These are phyloP conservation scores for Ichneumoninae sp. DNA, from an alignment of 2,888 invertebrate species.

Conservation along the genomic window DNA sequence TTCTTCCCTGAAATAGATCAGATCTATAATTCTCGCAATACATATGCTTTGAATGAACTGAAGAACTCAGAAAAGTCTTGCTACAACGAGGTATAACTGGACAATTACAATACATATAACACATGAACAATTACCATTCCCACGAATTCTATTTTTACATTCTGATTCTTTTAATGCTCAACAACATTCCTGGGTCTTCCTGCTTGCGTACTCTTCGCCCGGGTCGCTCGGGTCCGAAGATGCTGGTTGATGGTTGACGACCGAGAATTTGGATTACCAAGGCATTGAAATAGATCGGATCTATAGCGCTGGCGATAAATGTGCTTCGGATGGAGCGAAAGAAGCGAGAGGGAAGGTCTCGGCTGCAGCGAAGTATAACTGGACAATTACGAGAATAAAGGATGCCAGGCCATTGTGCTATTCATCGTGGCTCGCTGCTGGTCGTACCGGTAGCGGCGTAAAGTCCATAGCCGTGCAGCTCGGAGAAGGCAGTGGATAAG, in stretches of 20 bases:
- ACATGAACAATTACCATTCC: no score
- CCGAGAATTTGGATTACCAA: no score
- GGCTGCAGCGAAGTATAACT: conserved; percentile 58
- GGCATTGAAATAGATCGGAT: neutral
- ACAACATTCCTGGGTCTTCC: no score
- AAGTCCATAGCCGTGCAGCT: conserved; percentile 36
- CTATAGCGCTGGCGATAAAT: conserved; percentile 44
- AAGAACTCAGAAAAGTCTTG: neutral
- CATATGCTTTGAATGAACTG: no score
- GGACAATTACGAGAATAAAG: conserved; percentile 74
- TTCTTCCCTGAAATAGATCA: neutral
- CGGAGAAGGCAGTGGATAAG: conserved; percentile 10
- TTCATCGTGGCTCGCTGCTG: conserved; percentile 61
- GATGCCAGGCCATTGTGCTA: conserved; percentile 69
- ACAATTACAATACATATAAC: no score
- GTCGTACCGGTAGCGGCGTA: conserved; percentile 38
- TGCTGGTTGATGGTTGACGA: no score
- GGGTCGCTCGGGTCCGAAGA: no score
- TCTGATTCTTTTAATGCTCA: no score
- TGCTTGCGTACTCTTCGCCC: no score
- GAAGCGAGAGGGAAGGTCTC: conserved; percentile 42
- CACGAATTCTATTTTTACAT: no score
- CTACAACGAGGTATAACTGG: conserved; percentile 30
- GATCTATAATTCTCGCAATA: neutral
- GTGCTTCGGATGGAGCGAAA: conserved; percentile 13